phyloP scores from a whole-genome alignment of 2,797 vertebrate genomes.

The Pseudochaenichthys georgianus region DNA sequence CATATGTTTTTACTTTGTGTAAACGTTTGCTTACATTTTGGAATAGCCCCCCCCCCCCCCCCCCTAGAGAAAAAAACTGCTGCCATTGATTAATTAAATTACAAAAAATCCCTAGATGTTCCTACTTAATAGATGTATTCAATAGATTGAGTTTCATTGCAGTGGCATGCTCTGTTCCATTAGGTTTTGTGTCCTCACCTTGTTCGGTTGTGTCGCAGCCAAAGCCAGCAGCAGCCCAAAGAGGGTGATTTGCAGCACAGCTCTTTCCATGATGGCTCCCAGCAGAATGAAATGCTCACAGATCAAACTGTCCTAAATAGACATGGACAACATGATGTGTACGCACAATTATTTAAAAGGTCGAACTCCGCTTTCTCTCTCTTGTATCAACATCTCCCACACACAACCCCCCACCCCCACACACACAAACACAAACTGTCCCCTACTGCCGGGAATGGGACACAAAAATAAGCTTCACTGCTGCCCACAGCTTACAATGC shows the following conservation, averaged over 20 bases:
- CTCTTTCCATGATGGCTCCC: conserved; percentile 63
- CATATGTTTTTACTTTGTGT: too few relatives aligned
- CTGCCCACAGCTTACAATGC: too few relatives aligned
- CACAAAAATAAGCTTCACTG: too few relatives aligned
- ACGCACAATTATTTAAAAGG: conserved; percentile 7
- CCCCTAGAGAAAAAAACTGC: too few relatives aligned
- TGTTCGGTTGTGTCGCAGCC: conserved; percentile 49
- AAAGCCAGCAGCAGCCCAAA: conserved; percentile 71
- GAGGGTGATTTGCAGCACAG: conserved; percentile 48
- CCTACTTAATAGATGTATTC: not conserved
- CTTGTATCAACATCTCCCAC: conserved; percentile 1
- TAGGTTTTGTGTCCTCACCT: conserved; percentile 50
- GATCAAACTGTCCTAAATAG: conserved; percentile 22
- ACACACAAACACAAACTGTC: not conserved
- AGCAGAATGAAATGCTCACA: conserved; percentile 20
- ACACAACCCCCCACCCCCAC: too few relatives aligned
- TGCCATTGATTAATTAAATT: not conserved
- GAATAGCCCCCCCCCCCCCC: too few relatives aligned
- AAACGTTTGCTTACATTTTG: too few relatives aligned
- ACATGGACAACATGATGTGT: conserved; percentile 20
- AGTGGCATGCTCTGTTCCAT: not conserved
- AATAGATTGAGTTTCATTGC: not conserved
- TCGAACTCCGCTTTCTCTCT: conserved; percentile 21
- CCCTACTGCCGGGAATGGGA: too few relatives aligned
- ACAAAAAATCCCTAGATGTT: not conserved